Evolutionary conservation across 2,797 vertebrate genomes (phyloP).

Genomic region (Neostethus bicornis): DNA sequence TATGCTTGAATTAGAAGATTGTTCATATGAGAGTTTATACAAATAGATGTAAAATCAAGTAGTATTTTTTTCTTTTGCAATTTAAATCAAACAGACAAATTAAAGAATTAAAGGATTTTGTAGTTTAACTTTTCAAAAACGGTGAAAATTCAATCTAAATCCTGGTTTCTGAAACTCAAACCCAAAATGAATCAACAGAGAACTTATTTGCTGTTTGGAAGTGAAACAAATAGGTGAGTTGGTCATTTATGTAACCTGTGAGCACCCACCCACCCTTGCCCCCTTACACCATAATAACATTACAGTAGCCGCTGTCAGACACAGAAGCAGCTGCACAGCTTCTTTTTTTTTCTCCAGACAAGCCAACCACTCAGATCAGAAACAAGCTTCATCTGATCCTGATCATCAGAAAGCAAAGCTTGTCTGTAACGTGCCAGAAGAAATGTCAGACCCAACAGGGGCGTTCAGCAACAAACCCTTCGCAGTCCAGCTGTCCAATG

Average conservation of each 20-base stretch:
- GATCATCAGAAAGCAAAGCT: slow-evolving; percentile 47
- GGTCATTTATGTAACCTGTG: slow-evolving; percentile 12
- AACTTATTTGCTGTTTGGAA: not conserved
- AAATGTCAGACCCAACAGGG: slow-evolving; percentile 88
- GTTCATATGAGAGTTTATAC: no score
- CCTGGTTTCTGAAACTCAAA: no score
- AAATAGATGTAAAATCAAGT: no score
- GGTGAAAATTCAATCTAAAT: no score
- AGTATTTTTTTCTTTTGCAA: no score
- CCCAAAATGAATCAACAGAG: not conserved
- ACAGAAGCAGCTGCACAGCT: slow-evolving; percentile 71
- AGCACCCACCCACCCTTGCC: slow-evolving; percentile 18
- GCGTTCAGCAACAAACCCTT: slow-evolving; percentile 87
- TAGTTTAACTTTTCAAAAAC: no score
- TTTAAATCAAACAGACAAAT: no score
- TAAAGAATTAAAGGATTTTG: no score
- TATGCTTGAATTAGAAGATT: no score
- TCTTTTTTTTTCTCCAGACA: slow-evolving; percentile 58
- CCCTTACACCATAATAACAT: slow-evolving; percentile 39
- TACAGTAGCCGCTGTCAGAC: slow-evolving; percentile 48
- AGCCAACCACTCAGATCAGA: slow-evolving; percentile 51
- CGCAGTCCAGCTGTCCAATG: slow-evolving; percentile 89
- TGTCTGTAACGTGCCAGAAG: slow-evolving; percentile 61
- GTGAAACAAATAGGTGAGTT: not conserved
- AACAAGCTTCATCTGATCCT: slow-evolving; percentile 56